Evolutionary conservation across 1,140 invertebrate species (phyloP).

Genomic region (Pachyrhynchus sulphureomaculatus): DNA sequence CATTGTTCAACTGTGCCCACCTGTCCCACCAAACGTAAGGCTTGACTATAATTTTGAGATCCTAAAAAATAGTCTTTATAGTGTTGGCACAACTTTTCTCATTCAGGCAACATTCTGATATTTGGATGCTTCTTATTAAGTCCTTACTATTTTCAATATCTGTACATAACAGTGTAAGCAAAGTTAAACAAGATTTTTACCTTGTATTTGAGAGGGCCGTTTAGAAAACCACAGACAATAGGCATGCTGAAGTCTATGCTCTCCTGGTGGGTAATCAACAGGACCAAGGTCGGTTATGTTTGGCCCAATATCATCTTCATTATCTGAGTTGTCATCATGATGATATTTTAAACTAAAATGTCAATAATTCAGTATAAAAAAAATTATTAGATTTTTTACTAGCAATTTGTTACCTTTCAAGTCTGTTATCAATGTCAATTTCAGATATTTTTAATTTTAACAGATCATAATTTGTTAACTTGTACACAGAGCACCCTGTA

Average conservation of each 20-base stretch:
- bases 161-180: no score
- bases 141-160: no score
- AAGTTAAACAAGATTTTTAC: no score
- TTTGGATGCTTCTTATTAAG: no score
- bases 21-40: constrained; percentile 78
- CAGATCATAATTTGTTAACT: no score
- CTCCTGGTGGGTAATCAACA: constrained; percentile 69
- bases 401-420: no score
- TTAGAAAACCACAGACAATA: constrained; percentile 90
- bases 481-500: no score
- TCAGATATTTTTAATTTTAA: no score
- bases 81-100: neutral
- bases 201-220: constrained; percentile 54
- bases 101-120: neutral
- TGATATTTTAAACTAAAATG: constrained; percentile 57
- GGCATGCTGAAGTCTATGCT: constrained; percentile 85
- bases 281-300: constrained; percentile 52
- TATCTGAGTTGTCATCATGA: constrained; percentile 54
- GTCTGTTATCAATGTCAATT: no score
- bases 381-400: no score
- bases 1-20: constrained; percentile 94
- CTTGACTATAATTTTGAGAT: constrained; percentile 56
- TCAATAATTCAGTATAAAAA: no score
- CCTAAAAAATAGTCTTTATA: constrained; percentile 21
- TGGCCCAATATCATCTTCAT: constrained; percentile 55